Evolutionary conservation across 2,888 invertebrate genomes (phyloP).

Genomic region (Hecatera dysodea): DNA sequence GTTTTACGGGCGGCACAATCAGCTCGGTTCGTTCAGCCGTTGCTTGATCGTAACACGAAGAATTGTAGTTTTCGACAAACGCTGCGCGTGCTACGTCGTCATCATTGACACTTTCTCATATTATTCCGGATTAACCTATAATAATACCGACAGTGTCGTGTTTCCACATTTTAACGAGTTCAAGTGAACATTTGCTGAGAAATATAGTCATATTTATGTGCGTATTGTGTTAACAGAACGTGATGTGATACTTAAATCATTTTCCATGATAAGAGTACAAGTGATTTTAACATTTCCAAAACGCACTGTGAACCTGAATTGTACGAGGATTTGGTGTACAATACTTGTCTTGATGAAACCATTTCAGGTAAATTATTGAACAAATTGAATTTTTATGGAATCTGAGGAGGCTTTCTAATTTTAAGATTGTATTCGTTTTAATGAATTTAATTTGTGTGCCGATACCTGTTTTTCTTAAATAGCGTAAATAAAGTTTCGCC

Average conservation of each 20-base stretch:
- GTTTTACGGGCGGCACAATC: conserved; percentile 61
- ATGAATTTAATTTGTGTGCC: background rate
- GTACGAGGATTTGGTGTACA: background rate
- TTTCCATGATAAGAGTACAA: background rate
- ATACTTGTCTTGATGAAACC: background rate
- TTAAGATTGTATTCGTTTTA: background rate
- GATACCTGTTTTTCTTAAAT: too few relatives aligned
- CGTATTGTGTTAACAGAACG: conserved; percentile 26
- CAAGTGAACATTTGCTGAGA: conserved; percentile 24
- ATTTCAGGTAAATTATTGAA: conserved; percentile 24
- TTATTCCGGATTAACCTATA: conserved; percentile 5
- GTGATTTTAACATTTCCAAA: background rate
- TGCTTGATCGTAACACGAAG: conserved; percentile 44
- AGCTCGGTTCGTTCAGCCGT: conserved; percentile 42
- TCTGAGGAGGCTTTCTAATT: background rate
- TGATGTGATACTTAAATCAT: conserved; percentile 7
- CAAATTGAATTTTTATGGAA: too few relatives aligned
- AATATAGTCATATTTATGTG: conserved; percentile 12
- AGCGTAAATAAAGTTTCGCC: too few relatives aligned
- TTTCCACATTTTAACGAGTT: conserved; percentile 4
- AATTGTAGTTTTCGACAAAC: conserved; percentile 48
- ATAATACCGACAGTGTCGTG: background rate
- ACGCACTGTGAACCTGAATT: background rate
- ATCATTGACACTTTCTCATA: background rate
- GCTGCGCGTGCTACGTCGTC: conserved; percentile 41